Percentiles rank a stretch among this genome's conserved stretches.
phyloP scores from a whole-genome alignment of 2,797 vertebrate genomes.

The Molossus alvarezi region DNA sequence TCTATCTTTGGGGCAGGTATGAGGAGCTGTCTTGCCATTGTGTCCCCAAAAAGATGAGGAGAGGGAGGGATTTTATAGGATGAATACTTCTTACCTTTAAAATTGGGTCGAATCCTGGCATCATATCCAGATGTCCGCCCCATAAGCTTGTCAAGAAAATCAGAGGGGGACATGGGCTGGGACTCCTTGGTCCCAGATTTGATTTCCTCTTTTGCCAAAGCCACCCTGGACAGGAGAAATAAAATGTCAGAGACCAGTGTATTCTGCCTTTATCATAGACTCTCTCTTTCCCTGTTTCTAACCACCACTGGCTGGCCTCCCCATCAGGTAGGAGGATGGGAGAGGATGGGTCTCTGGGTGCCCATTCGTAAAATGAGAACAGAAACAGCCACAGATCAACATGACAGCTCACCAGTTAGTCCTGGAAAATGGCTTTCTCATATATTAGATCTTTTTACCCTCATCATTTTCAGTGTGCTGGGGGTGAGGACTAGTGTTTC shows the following conservation, averaged over 20 bases:
- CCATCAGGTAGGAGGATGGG: not conserved
- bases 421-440: constrained; percentile 37
- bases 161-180: constrained; percentile 95
- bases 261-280: constrained; percentile 51
- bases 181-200: constrained; percentile 91
- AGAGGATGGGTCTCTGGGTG: constrained; percentile 37
- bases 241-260: constrained; percentile 51
- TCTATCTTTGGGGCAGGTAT: not conserved
- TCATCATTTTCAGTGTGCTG: constrained; percentile 20
- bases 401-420: not conserved
- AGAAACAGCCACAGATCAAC: not conserved
- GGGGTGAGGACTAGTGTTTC: not conserved
- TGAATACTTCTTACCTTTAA: constrained; percentile 94
- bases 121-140: constrained; percentile 97
- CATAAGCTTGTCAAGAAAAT: constrained; percentile 99
- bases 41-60: not conserved
- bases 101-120: constrained; percentile 97
- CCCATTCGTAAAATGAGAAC: constrained; percentile 57
- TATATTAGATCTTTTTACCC: constrained; percentile 9
- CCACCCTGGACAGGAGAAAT: constrained; percentile 89
- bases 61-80: not conserved
- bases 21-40: not conserved
- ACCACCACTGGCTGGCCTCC: not conserved
- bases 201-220: constrained; percentile 95
- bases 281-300: not conserved